phyloP scores from a whole-genome alignment of 2,888 invertebrate genomes.

The Agrochola lychnidis region DNA sequence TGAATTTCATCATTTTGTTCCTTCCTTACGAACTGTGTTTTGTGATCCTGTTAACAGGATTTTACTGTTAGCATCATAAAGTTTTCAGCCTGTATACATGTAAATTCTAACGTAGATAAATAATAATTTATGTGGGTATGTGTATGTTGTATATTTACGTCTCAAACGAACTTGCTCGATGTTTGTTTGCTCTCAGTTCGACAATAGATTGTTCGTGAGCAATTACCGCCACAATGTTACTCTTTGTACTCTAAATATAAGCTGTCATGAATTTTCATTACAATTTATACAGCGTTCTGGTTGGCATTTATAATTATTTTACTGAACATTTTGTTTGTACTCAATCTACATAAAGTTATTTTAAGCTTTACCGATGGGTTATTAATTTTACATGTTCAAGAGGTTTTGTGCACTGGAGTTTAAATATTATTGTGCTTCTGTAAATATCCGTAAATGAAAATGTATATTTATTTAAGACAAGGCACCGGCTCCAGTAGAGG shows the following conservation, averaged over 20 bases:
- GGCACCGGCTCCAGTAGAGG: background rate
- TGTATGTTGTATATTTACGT: conserved; percentile 30
- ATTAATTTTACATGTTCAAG: conserved; percentile 50
- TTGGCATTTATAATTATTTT: conserved; percentile 54
- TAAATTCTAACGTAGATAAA: background rate
- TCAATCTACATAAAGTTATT: conserved; percentile 50
- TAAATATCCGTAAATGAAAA: conserved; percentile 41
- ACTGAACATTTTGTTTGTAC: conserved; percentile 48
- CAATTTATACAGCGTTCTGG: conserved; percentile 55
- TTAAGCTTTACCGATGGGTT: conserved; percentile 29
- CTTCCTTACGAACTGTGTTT: background rate
- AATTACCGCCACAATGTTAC: conserved; percentile 58
- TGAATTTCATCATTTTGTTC: background rate
- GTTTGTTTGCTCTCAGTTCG: conserved; percentile 48
- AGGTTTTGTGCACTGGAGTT: conserved; percentile 27
- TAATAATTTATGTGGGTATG: background rate
- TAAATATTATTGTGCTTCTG: conserved; percentile 31
- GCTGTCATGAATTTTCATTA: conserved; percentile 59
- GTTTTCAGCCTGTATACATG: conserved; percentile 1
- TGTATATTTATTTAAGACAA: conserved; percentile 14
- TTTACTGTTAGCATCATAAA: background rate
- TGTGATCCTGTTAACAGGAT: background rate
- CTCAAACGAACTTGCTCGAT: conserved; percentile 37
- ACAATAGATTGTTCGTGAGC: conserved; percentile 52
- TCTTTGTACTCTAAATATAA: conserved; percentile 55